These are phyloP conservation scores for Dynastes tityus DNA, from an alignment of 2,888 invertebrate species.

Conservation along the genomic window DNA sequence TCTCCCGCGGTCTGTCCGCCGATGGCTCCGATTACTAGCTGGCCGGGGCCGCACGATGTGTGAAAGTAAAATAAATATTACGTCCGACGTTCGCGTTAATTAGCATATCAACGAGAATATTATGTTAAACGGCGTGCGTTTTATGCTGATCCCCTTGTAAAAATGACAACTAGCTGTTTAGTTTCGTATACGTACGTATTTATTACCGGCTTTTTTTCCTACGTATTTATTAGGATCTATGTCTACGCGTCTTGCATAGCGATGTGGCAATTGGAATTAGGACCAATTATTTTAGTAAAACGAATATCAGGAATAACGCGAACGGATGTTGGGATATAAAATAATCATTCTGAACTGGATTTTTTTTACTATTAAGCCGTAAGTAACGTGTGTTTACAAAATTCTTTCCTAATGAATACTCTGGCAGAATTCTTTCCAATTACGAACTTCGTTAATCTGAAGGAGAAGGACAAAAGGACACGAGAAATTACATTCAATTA, in stretches of 20 bases:
- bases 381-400: background rate
- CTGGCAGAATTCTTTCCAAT: no score
- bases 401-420: no score
- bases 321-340: background rate
- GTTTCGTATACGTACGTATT: slow-evolving; percentile 18
- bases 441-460: no score
- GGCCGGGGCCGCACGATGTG: background rate
- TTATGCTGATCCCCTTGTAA: slow-evolving; percentile 23
- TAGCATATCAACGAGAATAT: slow-evolving; percentile 45
- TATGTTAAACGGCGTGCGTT: slow-evolving; percentile 37
- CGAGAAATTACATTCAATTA: no score
- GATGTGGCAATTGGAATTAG: slow-evolving; percentile 27
- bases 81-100: slow-evolving; percentile 27
- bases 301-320: background rate
- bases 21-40: slow-evolving; percentile 16
- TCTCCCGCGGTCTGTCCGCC: slow-evolving; percentile 8
- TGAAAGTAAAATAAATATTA: slow-evolving; percentile 38
- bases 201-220: background rate
- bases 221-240: slow-evolving; percentile 14
- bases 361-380: background rate
- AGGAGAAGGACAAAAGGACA: no score
- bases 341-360: slow-evolving; percentile 15
- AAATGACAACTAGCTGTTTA: slow-evolving; percentile 36
- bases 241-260: slow-evolving; percentile 25
- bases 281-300: slow-evolving; percentile 15